Base-by-base conservation (phyloP, 2,113 vertebrate genomes). In the Uria aalge region DNA sequence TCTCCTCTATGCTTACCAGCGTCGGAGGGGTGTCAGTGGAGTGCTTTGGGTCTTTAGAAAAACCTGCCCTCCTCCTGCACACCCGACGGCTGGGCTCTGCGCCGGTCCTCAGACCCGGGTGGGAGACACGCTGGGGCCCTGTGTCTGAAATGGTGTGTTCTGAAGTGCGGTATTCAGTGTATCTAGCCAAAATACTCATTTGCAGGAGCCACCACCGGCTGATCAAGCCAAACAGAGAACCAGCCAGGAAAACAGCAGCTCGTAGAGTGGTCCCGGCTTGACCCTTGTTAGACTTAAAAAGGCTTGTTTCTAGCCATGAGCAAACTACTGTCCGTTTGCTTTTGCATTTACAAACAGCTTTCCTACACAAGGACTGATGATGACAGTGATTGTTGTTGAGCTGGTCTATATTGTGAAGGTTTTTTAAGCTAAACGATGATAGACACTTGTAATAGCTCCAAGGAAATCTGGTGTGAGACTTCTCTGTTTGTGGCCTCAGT, bases 11-110 rank as follows among this genome's bases (percentile, higher is more conserved):
- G 22, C n/a, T 68, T 68, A 38, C 27, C 48, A 34, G 17, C 5
- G 1, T 3, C 60, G 68, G 23, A 71, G 19, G 7, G 12, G 5
- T 60, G 27, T 53, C 62, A 41, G 8, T 56, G 15, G 62, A 15
- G 4, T 69, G 27, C 23, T 64, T 68, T 32, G 40, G 34, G n/a
- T 40, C 26, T 21, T 40, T 29, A n/a, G 47, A 27, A 57, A 83
- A 67, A 30, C 7, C 60, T 80, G 20, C 8, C 30, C 18, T 52
- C 18, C 2, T 27, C 32, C n/a, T 79, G 15, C n/a, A 15, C 0
- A 0, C 23, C 15, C 0, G 0, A 16, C 0, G 0, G 23, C 23
- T 26, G n/a, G 30, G 16, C 27, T 71, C 30, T 34, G 6, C 2
- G 3, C 29, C 2, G 19, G 13, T 45, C 27, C 67, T 41, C 53